Evolutionary conservation across 2,113 vertebrate species (phyloP).

Genomic region (Dromas ardeola): DNA sequence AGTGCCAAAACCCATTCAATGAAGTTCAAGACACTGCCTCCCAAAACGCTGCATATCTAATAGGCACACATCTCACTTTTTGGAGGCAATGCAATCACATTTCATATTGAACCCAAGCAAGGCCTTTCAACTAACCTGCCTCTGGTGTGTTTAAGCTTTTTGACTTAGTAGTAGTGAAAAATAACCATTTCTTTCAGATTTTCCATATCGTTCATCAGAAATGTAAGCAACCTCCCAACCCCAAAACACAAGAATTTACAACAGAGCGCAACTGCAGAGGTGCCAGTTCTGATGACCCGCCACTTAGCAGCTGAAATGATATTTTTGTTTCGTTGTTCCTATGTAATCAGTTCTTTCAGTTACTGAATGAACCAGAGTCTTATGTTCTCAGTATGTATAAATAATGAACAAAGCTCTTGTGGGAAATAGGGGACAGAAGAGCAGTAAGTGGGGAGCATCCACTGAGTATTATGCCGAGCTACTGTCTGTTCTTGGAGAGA

Average conservation of each 20-base stretch:
- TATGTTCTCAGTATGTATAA: rapidly evolving
- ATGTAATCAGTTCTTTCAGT: background rate
- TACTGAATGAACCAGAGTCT: background rate
- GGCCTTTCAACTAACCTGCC: background rate
- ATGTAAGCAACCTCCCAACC: background rate
- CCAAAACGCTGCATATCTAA: background rate
- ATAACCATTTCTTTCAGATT: background rate
- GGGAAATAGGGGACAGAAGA: background rate
- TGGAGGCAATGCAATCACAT: background rate
- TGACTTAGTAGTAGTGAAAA: background rate
- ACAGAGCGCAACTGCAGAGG: background rate
- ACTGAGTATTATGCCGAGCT: background rate
- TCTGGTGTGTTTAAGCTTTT: background rate
- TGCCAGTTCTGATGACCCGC: background rate
- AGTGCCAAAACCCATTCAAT: background rate
- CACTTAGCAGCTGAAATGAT: background rate
- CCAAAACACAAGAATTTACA: background rate
- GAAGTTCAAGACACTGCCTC: background rate
- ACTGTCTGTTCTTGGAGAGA: background rate
- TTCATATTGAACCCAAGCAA: background rate
- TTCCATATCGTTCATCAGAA: background rate
- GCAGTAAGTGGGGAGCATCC: background rate
- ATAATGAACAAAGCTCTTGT: background rate
- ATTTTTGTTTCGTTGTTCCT: background rate
- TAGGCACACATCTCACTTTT: background rate